These are phyloP conservation scores for Indicator maculatus DNA, from an alignment of 2,113 vertebrate genomes.

Conservation along the genomic window DNA sequence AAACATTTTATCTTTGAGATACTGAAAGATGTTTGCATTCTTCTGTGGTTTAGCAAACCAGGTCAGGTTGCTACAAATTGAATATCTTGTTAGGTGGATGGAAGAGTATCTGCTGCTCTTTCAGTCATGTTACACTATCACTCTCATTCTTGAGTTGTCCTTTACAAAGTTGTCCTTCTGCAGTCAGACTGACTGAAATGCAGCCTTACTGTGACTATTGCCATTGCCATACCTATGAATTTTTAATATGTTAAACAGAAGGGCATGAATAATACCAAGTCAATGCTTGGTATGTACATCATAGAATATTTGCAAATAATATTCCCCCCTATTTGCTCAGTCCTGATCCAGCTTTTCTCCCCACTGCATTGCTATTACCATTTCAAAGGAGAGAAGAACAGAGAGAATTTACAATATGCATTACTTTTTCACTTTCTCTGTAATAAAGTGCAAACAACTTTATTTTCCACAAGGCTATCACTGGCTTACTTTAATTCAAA, in stretches of 20 bases:
- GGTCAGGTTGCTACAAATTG: not conserved
- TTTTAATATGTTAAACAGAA: not conserved
- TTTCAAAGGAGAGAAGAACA: constrained; percentile 43
- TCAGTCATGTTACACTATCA: not conserved
- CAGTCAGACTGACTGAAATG: not conserved
- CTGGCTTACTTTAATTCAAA: constrained; percentile 53
- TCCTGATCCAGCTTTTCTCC: not conserved
- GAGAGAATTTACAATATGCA: constrained; percentile 1
- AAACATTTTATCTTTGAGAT: not conserved
- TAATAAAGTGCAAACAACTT: constrained; percentile 14
- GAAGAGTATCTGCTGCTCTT: not conserved
- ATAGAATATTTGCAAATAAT: constrained; percentile 4
- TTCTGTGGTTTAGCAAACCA: not conserved
- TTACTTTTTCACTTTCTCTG: constrained; percentile 20
- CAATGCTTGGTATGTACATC: not conserved
- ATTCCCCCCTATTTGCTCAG: not conserved
- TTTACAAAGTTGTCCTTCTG: not conserved
- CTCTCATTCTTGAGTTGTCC: not conserved
- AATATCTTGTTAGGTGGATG: not conserved
- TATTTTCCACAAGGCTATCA: not conserved
- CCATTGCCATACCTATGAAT: not conserved
- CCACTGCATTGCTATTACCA: not conserved
- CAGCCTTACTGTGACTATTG: not conserved
- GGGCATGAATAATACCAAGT: not conserved
- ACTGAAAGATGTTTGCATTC: not conserved